Conservation (phyloP, 2,888 invertebrate genomes). For the Salticus scenicus region DNA sequence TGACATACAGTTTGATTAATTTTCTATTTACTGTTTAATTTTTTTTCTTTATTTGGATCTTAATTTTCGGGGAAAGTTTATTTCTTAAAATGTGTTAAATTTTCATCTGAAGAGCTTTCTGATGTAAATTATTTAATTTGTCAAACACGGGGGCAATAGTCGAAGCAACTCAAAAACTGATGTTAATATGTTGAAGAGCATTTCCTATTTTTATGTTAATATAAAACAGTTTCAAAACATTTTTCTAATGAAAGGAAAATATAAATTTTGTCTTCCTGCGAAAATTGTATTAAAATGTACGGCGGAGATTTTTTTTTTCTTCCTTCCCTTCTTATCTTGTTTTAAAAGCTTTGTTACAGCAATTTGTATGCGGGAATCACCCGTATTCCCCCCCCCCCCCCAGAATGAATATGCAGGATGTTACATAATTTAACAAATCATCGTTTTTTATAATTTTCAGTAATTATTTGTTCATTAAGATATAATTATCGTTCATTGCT, state of each 20-base stretch:
- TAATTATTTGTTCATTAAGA: neutral
- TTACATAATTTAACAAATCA: neutral
- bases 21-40: neutral
- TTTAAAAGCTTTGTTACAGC: neutral
- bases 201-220: slow-evolving; percentile 11
- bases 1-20: neutral
- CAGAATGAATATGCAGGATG: neutral
- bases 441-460: neutral
- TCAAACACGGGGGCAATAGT: neutral
- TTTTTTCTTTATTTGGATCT: neutral
- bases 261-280: neutral
- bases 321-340: neutral
- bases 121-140: slow-evolving; percentile 15
- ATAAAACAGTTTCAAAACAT: neutral
- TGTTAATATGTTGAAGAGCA: neutral
- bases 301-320: neutral
- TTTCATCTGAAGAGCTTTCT: slow-evolving; percentile 14
- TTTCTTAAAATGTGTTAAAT: slow-evolving; percentile 1
- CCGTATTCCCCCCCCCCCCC: too few relatives aligned
- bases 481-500: neutral
- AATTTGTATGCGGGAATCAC: too few relatives aligned
- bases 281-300: neutral
- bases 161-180: neutral
- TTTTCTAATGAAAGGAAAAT: slow-evolving; percentile 3
- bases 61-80: neutral